phyloP scores from a whole-genome alignment of 2,797 vertebrate genomes.

The Sebastiscus albofasciatus region DNA sequence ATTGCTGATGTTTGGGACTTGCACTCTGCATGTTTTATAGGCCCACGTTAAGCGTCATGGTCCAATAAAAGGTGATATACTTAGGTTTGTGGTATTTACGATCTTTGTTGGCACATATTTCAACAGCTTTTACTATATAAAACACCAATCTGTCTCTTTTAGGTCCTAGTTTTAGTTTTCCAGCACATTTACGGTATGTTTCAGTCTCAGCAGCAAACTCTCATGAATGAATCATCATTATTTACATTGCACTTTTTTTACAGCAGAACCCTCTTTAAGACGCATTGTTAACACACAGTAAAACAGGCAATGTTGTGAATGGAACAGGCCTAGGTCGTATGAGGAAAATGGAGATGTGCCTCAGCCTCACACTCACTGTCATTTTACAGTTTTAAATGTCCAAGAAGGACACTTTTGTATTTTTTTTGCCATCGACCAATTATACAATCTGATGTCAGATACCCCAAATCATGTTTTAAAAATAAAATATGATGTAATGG shows the following conservation, averaged over 20 bases:
- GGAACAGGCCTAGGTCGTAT: not conserved
- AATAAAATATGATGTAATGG: no score
- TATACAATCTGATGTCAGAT: no score
- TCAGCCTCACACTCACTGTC: not conserved
- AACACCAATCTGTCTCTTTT: not conserved
- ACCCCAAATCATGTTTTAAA: no score
- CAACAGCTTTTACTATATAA: not conserved
- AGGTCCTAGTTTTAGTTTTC: not conserved
- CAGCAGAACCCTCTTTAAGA: not conserved
- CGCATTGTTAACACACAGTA: not conserved
- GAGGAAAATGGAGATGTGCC: not conserved
- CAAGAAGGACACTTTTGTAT: not conserved
- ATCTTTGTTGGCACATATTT: not conserved
- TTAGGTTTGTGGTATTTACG: not conserved
- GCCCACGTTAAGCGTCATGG: not conserved
- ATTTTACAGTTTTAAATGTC: not conserved
- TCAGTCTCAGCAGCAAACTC: not conserved
- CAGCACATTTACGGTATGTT: not conserved
- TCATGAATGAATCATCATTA: not conserved
- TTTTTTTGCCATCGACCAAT: not conserved
- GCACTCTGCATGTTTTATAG: not conserved
- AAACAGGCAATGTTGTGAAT: not conserved
- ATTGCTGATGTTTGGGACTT: not conserved
- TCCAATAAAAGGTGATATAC: not conserved
- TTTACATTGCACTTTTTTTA: not conserved